Evolutionary conservation across 2,797 vertebrate genomes (phyloP).

Genomic region (Synanceia verrucosa): DNA sequence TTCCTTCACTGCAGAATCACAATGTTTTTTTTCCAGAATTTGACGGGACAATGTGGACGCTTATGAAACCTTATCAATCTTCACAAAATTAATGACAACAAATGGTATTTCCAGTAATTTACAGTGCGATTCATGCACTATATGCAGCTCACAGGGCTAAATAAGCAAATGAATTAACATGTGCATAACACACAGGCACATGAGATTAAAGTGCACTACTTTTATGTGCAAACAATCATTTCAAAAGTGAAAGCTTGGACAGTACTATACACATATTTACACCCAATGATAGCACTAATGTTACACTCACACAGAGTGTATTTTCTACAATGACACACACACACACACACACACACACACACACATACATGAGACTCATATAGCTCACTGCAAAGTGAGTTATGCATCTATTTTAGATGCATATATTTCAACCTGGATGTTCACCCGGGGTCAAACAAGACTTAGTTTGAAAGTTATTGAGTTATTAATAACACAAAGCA

Average conservation of each 20-base stretch:
- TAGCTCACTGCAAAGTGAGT: not conserved
- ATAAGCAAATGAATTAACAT: not conserved
- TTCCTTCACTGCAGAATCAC: not conserved
- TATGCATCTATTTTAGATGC: not conserved
- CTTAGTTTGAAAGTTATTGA: conserved; percentile 32
- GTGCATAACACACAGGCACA: not conserved
- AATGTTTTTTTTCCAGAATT: not conserved
- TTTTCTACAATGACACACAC: not conserved
- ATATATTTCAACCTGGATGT: conserved; percentile 3
- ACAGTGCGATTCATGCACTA: not conserved
- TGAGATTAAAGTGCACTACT: not conserved
- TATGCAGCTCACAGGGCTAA: not conserved
- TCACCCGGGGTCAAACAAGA: conserved; percentile 24
- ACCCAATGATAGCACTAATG: not conserved
- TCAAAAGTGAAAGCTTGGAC: not conserved
- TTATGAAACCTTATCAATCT: not conserved
- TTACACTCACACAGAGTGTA: not conserved
- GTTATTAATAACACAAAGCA: conserved; percentile 67
- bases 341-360: not conserved
- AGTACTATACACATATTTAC: not conserved
- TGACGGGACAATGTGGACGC: not conserved
- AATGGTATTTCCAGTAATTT: not conserved
- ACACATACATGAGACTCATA: not conserved
- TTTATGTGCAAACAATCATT: not conserved
- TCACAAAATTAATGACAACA: not conserved